Conservation (phyloP, 2,113 vertebrate species). For the Mobula hypostoma region DNA sequence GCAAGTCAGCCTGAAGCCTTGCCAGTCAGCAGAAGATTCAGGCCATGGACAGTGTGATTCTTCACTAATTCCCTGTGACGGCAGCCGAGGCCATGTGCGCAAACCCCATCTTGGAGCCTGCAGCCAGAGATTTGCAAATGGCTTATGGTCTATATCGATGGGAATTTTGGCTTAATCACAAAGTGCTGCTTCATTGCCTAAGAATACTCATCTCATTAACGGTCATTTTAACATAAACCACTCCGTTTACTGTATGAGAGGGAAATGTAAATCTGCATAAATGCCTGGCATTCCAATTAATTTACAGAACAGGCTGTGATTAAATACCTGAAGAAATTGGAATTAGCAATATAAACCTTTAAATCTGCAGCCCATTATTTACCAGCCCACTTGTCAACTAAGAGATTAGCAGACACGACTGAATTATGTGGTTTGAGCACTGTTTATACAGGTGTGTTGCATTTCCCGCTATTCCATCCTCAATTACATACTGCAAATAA, state of each 20-base stretch:
- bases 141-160: not conserved
- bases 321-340: not conserved
- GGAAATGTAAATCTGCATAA: conserved; percentile 11
- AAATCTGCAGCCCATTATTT: not conserved
- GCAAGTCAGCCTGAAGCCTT: not conserved
- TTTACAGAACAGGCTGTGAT: not conserved
- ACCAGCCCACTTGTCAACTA: not conserved
- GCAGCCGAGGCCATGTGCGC: not conserved
- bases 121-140: not conserved
- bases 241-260: not conserved
- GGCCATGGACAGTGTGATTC: not conserved
- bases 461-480: not conserved
- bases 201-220: not conserved
- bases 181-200: not conserved
- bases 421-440: not conserved
- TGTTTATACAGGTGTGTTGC: conserved; percentile 5
- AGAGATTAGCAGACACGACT: not conserved
- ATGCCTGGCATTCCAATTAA: not conserved
- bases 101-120: not conserved
- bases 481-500: not conserved
- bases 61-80: not conserved
- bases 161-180: not conserved
- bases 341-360: conserved; percentile 8
- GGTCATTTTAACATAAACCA: not conserved
- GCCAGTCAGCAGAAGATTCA: too few relatives aligned